phyloP scores from a whole-genome alignment of 2,888 invertebrate genomes.

The Agriopis leucophaearia region DNA sequence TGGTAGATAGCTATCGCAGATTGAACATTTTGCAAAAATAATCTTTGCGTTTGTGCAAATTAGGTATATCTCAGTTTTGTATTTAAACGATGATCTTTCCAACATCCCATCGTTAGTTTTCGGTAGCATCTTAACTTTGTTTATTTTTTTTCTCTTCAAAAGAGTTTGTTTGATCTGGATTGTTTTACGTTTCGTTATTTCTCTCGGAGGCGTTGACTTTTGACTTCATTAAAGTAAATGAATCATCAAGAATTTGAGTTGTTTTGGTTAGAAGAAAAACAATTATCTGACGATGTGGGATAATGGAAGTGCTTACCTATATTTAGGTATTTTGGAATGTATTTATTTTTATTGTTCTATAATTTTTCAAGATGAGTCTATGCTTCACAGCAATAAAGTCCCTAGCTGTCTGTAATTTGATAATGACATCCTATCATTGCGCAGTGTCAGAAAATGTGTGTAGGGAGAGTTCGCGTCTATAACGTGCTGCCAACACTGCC shows the following conservation, averaged over 20 bases:
- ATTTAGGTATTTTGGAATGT: neutral
- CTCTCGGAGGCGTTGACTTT: constrained; percentile 32
- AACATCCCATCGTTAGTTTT: constrained; percentile 27
- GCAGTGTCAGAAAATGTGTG: too few species aligned
- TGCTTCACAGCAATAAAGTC: neutral
- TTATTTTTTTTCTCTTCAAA: constrained; percentile 43
- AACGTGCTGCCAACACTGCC: too few species aligned
- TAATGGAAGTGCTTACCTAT: constrained; percentile 9
- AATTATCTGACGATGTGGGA: constrained; percentile 16
- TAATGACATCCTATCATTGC: neutral
- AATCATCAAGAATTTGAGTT: constrained; percentile 26
- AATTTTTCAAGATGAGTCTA: neutral
- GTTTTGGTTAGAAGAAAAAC: constrained; percentile 18
- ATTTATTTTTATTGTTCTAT: neutral
- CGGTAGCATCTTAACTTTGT: constrained; percentile 39
- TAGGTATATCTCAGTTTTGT: neutral
- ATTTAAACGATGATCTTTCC: constrained; percentile 3
- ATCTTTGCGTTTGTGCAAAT: neutral
- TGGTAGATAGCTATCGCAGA: too few species aligned
- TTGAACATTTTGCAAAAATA: too few species aligned
- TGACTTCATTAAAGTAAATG: constrained; percentile 35
- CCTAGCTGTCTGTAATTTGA: too few species aligned
- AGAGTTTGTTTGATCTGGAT: constrained; percentile 36
- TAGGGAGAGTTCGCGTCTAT: too few species aligned
- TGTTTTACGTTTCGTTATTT: constrained; percentile 35